These are phyloP conservation scores for Rhyzopertha dominica DNA, from an alignment of 1,140 invertebrate species.

Conservation along the genomic window DNA sequence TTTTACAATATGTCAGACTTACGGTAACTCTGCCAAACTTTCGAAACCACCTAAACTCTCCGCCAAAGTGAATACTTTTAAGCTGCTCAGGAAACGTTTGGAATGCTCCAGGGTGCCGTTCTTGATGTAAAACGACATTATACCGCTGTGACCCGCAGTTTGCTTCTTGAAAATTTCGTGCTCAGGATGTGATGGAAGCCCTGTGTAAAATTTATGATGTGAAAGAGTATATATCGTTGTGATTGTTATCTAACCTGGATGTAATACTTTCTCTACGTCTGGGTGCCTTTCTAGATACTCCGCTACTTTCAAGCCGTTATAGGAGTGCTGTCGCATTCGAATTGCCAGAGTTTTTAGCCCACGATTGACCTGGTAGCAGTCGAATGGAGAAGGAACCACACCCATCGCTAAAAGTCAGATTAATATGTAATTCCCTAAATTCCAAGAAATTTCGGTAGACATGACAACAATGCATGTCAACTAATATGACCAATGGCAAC, in stretches of 20 bases:
- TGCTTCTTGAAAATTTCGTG: slow-evolving; percentile 78
- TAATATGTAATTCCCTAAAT: slow-evolving; percentile 6
- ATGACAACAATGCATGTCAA: neutral
- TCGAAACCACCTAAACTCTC: slow-evolving; percentile 96
- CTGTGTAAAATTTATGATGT: slow-evolving; percentile 45
- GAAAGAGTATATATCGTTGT: slow-evolving; percentile 2
- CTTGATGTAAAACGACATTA: slow-evolving; percentile 84
- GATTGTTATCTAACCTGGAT: slow-evolving; percentile 56
- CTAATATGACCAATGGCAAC: neutral
- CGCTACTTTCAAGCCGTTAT: slow-evolving; percentile 72
- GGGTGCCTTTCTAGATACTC: slow-evolving; percentile 74
- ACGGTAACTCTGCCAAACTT: slow-evolving; percentile 83
- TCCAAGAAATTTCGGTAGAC: slow-evolving; percentile 4
- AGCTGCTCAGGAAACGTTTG: slow-evolving; percentile 66
- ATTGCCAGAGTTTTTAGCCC: slow-evolving; percentile 91
- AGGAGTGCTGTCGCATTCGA: slow-evolving; percentile 86
- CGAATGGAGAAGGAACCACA: slow-evolving; percentile 92
- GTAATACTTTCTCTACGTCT: slow-evolving; percentile 73
- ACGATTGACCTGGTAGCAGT: slow-evolving; percentile 90
- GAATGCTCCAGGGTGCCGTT: slow-evolving; percentile 70
- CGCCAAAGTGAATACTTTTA: slow-evolving; percentile 85
- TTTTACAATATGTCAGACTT: slow-evolving; percentile 46
- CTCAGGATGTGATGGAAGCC: slow-evolving; percentile 87
- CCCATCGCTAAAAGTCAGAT: slow-evolving; percentile 66
- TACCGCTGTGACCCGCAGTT: slow-evolving; percentile 86